Base-by-base conservation (phyloP, 2,113 vertebrate species). In the Zootoca vivipara region DNA sequence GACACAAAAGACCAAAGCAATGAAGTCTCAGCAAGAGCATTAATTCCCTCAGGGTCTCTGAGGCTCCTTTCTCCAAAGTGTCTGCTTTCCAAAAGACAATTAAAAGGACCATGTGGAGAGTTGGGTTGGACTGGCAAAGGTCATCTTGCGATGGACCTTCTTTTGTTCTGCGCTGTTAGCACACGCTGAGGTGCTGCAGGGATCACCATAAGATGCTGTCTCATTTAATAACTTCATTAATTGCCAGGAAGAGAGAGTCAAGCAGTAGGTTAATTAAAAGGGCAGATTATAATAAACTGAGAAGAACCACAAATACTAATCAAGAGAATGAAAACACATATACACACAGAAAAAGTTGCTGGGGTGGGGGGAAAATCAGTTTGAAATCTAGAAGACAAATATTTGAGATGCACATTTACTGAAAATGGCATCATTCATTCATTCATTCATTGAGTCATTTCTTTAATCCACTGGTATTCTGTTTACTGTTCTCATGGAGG, bases 1-100 rank as follows among this genome's bases (percentile, higher is more conserved):
- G 81, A 89, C 58, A 91, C 86, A 94, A 93, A 93, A 93, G 86
- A 90, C 81, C 78, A 89, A 87, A 90, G 91, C 86, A 87, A 82
- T 91, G 91, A 90, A 75, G 87, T 89, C 87, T 89, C 77, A 64
- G 77, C 69, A 93, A 90, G 90, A 94, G 89, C 86, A 92, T 93
- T 89, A 93, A 94, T 91, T 90, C 82, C 90, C 81, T 56, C 40
- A 75, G 91, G 85, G 80, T 15, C 64, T 92, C 64, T 89, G 80
- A 83, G 80, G 80, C 15, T 89, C 38, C 62, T 38, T 64, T 87
- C 24, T 80, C 22, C 87, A 40, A 91, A 85, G 74, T 16, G 64
- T 30, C 52, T 35, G 65, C 13, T 78, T 38, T 72, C 73, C 33
- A 58, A 35, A 56, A 81, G 58, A 88, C 85, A 89, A 90, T 92